phyloP scores from a whole-genome alignment of 1,140 invertebrate species.

The Lethrus apterus region DNA sequence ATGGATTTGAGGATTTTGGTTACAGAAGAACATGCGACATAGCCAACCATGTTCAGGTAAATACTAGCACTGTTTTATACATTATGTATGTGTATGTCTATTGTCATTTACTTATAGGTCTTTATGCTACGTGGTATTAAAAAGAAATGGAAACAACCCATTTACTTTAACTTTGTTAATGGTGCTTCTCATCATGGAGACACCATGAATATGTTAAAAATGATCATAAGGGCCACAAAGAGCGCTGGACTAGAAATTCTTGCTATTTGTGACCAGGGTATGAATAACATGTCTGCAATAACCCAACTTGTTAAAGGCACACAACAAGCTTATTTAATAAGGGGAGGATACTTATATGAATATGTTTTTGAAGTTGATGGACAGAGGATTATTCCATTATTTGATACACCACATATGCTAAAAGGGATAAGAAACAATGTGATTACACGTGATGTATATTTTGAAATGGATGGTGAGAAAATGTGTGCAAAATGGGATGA shows the following conservation, averaged over 20 bases:
- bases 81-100: no score
- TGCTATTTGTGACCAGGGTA: constrained; percentile 3
- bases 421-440: constrained; percentile 3
- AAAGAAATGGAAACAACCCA: not conserved
- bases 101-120: no score
- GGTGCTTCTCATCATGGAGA: not conserved
- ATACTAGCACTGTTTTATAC: no score
- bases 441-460: not conserved
- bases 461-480: not conserved
- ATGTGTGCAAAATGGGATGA: not conserved
- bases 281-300: not conserved
- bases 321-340: not conserved
- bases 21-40: no score
- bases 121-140: not conserved
- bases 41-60: no score
- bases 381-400: not conserved
- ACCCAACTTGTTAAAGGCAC: not conserved
- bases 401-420: not conserved
- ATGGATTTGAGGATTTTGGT: no score
- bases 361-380: constrained; percentile 6
- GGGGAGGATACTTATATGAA: not conserved
- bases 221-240: not conserved
- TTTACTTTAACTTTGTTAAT: not conserved
- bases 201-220: not conserved
- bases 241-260: not conserved